These are phyloP conservation scores for Epinephelus lanceolatus DNA, from an alignment of 2,113 vertebrate genomes.

Conservation along the genomic window DNA sequence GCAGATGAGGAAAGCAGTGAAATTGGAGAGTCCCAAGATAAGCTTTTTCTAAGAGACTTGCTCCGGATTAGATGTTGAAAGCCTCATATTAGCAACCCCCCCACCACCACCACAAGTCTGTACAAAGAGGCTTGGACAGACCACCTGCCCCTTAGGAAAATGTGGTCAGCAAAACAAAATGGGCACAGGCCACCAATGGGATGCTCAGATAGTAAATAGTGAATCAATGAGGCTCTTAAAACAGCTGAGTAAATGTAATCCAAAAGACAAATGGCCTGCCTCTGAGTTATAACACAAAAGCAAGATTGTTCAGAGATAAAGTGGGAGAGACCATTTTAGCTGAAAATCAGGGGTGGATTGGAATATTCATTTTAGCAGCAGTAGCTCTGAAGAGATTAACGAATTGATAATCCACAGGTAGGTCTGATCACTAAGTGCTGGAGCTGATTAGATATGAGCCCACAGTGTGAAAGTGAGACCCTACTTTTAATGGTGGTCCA, in stretches of 20 bases:
- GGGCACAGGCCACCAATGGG: constrained; percentile 23
- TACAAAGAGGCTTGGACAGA: constrained; percentile 67
- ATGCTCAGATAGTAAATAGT: constrained; percentile 25
- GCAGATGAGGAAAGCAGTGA: constrained; percentile 30
- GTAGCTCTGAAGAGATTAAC: constrained; percentile 62
- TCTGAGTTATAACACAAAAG: constrained; percentile 3
- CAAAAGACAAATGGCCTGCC: constrained; percentile 21
- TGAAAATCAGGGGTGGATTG: neutral
- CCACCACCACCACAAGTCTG: constrained; percentile 31
- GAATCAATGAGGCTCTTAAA: constrained; percentile 25
- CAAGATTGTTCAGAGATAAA: constrained; percentile 19
- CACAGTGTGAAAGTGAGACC: constrained; percentile 52
- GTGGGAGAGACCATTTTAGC: constrained; percentile 14
- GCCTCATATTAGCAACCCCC: constrained; percentile 51
- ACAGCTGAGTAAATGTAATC: constrained; percentile 21
- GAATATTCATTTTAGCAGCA: constrained; percentile 46
- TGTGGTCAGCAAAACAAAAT: constrained; percentile 50
- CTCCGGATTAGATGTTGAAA: constrained; percentile 59
- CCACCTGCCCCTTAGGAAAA: constrained; percentile 64
- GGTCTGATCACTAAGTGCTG: constrained; percentile 60
- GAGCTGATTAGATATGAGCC: constrained; percentile 55
- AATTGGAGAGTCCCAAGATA: constrained; percentile 46
- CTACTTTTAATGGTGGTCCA: constrained; percentile 19
- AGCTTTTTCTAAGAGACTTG: constrained; percentile 58
- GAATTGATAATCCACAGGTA: constrained; percentile 53